Evolutionary conservation across 2,113 vertebrate species (phyloP), one percentile per base, ranked within the genome.

Genomic region (Lepus timidus): DNA sequence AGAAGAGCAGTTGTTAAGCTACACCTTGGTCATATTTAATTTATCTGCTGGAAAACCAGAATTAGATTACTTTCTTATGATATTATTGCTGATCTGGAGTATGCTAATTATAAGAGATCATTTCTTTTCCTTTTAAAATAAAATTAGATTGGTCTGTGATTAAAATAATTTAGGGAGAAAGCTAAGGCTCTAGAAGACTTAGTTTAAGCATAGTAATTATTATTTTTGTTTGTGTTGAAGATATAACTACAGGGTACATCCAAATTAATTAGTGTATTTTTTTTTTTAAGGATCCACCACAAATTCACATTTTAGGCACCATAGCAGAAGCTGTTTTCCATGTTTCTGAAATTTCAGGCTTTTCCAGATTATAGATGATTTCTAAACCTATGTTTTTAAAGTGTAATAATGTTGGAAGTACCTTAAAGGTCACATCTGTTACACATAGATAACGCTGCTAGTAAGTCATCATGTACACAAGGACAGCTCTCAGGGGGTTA

Each of bases 281-380:
- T 33, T 36, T 86, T 85, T 92, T 86, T 25, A 92, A 84, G 61
- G 39, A 65, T 90, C 65, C 71, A 1, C 91, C n/a, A 25, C 20
- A 71, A 25, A 22, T 71, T 75, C 55, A 39, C 3, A 75, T 74
- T 67, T 88, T 16, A 71, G 25, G n/a, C n/a, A 73, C 44, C 7
- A 10, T 31, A 58, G 33, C 65, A 49, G 79, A 75, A 29, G 8
- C 27, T 71, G 10, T 90, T 96, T 88, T 79, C 25, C 33, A 70
- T 44, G 62, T 85, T 82, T 94, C 64, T 87, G 58, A 94, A 92
- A 74, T 90, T 87, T 61, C 4, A 52, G 51, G 51, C 58, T 33
- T 84, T 93, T 87, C 51, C 31, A 67, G 70, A 20, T 80, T 17
- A 44, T 67, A 70, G 44, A 49, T 3, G 36, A 1, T 76, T 76